These are phyloP conservation scores for Ardeotis arabs DNA, from an alignment of 2,113 vertebrate species.

Conservation along the genomic window DNA sequence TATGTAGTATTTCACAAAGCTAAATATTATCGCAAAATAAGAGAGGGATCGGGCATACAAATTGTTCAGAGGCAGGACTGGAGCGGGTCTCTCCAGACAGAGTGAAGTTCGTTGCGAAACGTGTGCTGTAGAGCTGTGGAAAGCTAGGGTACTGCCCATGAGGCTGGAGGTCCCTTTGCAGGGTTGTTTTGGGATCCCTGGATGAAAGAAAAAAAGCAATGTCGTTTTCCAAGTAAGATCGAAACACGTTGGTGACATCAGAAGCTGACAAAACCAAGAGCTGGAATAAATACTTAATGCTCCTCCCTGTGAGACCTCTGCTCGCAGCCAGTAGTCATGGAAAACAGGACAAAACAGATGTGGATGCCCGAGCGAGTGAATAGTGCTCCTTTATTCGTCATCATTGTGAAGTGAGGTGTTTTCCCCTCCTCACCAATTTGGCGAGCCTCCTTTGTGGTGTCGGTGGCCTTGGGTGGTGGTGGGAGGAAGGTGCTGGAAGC, in stretches of 20 bases:
- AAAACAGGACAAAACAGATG: slow-evolving; percentile 63
- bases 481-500: not conserved
- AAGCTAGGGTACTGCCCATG: not conserved
- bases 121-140: not conserved
- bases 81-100: not conserved
- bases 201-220: not conserved
- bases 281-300: slow-evolving; percentile 61
- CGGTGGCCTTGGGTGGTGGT: not conserved
- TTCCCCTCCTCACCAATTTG: not conserved
- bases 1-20: not conserved
- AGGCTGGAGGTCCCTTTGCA: not conserved
- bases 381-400: not conserved
- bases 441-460: not conserved
- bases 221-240: not conserved
- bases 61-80: not conserved
- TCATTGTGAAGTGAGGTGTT: not conserved
- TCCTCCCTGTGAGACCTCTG: slow-evolving; percentile 53
- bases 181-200: not conserved
- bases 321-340: slow-evolving; percentile 54
- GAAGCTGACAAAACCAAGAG: slow-evolving; percentile 17
- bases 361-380: not conserved
- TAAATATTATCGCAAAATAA: not conserved
- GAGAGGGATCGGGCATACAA: not conserved
- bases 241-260: slow-evolving; percentile 5
- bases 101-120: not conserved